Evolutionary conservation across 2,113 vertebrate genomes (phyloP).

Genomic region (Oncorhynchus gorbuscha): DNA sequence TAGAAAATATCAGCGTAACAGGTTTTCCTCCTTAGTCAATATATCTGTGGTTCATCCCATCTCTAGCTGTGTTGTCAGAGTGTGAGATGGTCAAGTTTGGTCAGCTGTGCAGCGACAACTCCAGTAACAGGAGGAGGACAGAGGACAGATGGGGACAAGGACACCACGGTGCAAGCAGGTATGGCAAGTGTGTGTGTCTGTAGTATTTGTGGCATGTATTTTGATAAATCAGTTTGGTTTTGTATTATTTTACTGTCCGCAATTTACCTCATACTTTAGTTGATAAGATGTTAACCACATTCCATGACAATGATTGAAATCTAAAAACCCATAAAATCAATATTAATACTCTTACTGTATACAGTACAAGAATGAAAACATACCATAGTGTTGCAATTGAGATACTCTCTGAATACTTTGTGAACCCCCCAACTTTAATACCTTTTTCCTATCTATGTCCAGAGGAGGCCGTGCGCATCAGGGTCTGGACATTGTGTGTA

Average conservation of each 20-base stretch:
- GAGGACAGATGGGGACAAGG: constrained; percentile 41
- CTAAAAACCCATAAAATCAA: too few species aligned
- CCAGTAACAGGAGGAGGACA: constrained; percentile 32
- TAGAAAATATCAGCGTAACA: too few species aligned
- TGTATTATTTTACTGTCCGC: too few species aligned
- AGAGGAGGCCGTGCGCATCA: constrained; percentile 49
- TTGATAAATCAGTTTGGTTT: too few species aligned
- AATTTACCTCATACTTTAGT: too few species aligned
- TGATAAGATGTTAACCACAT: too few species aligned
- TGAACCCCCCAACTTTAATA: not conserved
- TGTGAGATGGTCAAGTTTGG: constrained; percentile 41
- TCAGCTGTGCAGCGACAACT: constrained; percentile 51
- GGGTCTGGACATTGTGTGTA: constrained; percentile 74
- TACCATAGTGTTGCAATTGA: not conserved
- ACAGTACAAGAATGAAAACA: not conserved
- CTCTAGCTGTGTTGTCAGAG: not conserved
- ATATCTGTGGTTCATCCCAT: not conserved
- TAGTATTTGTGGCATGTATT: not conserved
- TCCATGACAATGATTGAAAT: too few species aligned
- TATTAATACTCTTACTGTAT: not conserved
- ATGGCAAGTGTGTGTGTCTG: not conserved
- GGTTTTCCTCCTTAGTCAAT: too few species aligned
- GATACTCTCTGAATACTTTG: not conserved
- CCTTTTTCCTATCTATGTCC: not conserved
- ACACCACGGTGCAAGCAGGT: constrained; percentile 43